Percentiles rank a stretch among this genome's conserved stretches.
Conservation (phyloP, 2,797 vertebrate species). For the Trichosurus vulpecula region DNA sequence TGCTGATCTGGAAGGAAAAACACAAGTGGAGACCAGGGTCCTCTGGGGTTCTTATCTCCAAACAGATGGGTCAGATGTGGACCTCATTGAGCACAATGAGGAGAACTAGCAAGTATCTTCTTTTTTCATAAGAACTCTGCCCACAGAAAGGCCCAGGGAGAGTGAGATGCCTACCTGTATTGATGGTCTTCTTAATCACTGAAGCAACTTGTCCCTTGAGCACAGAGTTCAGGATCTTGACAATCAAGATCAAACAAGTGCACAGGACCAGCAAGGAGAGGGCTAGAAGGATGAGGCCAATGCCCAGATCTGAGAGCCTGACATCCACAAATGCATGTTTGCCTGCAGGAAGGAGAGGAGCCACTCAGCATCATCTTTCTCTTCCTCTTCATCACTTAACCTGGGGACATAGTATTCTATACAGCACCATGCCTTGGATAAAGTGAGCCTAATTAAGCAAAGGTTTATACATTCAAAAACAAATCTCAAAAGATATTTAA, state of each 20-base stretch:
- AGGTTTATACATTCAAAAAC: not conserved
- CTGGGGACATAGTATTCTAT: too few species aligned
- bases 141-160: fast-evolving
- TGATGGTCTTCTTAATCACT: slow-evolving; percentile 97
- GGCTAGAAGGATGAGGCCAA: slow-evolving; percentile 93
- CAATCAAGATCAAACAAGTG: slow-evolving; percentile 94
- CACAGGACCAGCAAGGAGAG: slow-evolving; percentile 92
- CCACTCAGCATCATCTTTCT: fast-evolving
- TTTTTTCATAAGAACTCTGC: not conserved
- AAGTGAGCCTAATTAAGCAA: not conserved
- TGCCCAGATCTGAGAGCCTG: slow-evolving; percentile 88
- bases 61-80: too few species aligned
- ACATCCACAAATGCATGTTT: slow-evolving; percentile 89
- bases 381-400: not conserved
- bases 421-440: not conserved
- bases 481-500: not conserved
- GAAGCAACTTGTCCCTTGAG: slow-evolving; percentile 94
- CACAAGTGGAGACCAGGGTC: not conserved
- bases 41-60: not conserved
- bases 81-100: not conserved
- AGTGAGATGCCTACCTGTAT: slow-evolving; percentile 89
- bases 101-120: too few species aligned
- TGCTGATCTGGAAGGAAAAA: not conserved
- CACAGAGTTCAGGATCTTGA: slow-evolving; percentile 97
- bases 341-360: slow-evolving; percentile 84